Evolutionary conservation across 2,888 invertebrate genomes (phyloP), one percentile per base, ranked within the genome.

Genomic region (Calameuta pallipes): DNA sequence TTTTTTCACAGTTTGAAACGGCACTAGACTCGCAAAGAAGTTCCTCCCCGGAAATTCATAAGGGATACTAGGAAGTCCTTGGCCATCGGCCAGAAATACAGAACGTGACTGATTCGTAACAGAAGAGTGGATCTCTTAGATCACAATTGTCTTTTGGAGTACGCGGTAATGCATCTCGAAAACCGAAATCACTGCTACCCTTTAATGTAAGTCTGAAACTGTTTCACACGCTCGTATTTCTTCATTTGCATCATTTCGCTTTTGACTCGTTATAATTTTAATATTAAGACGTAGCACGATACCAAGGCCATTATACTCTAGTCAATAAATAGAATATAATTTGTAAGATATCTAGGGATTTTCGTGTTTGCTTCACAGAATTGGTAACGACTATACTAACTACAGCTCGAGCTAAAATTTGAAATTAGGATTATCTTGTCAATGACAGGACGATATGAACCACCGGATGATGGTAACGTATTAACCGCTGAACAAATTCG

Each of bases 371-470:
- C 6, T 56, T 56, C 56, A 23, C 56, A 56, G 56, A 15, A 41
- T 56, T 56, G 56, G 56, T 56, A 23, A 9, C 23, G 56, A 41
- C 41, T 41, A 41, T 41, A 41, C 41, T 15, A 15, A 23, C 23
- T 56, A 56, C 9, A 23, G 56, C 9, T 9, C 23, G 56, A 23
- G 56, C 23, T 56, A 23, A 15, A 23, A 56, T 56, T 56, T 23
- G 56, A 56, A 56, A 56, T 56, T 56, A 2, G 56, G 56, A 56
- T 56, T 56, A 23, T 23, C 23, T 56, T 56, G 80, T 88, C 87
- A 88, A 91, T 91, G 90, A 88, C 89, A 82, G 83, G 83, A 74
- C 84, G 82, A 34, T 88, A 91, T 86, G 85, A 85, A 85, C 82
- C 90, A 76, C 89, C 90, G 23, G 88, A 90, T 70, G 84, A 85